Base-by-base conservation (phyloP, 2,888 invertebrate genomes). In the Allygus modestus region DNA sequence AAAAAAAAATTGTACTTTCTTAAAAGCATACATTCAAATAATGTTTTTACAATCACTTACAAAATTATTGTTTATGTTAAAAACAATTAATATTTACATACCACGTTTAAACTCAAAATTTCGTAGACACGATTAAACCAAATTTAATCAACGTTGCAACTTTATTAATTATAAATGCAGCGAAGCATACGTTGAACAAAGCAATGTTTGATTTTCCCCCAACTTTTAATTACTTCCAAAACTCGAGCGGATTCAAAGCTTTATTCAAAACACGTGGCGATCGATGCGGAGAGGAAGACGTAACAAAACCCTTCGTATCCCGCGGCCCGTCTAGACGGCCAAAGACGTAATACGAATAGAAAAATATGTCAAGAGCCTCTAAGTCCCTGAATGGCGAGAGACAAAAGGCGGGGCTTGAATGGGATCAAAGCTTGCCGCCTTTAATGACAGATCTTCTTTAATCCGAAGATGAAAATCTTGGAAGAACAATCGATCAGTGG, bases 361-460 rank as follows among this genome's bases (percentile, higher is more conserved):
- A 46, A 77, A 77, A 43, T 77, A 77, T 77, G 77, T 77, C 77
- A 46, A 77, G 77, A 77, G 46, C 51, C 23, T 77, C 26, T 51
- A 77, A 77, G 26, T 46, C 26, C 11, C 46, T 77, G 77, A 77
- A 77, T 77, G 46, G 77, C 28, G 43, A 15, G 20, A 77, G 51
- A 77, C 28, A 46, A 77, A 77, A 77, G 77, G 20, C 4, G 41
- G 20, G n/a, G 23, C 46, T 77, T 77, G 77, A 77, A 77, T 77
- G 51, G 41, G 77, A 77, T 77, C 77, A 77, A 77, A 77, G 46
- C 46, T 41, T 20, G 46, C 77, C 77, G 77, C 77, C 5, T 77
- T 51, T 77, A 77, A 77, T 77, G 77, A 77, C 77, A 43, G 77
- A 77, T 77, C 77, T 43, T 77, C 77, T 77, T 71, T 71, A 71